A percentile compares a stretch with the other conserved stretches of the same genome.
phyloP scores from a whole-genome alignment of 2,888 invertebrate species.

The Meloe dianella region DNA sequence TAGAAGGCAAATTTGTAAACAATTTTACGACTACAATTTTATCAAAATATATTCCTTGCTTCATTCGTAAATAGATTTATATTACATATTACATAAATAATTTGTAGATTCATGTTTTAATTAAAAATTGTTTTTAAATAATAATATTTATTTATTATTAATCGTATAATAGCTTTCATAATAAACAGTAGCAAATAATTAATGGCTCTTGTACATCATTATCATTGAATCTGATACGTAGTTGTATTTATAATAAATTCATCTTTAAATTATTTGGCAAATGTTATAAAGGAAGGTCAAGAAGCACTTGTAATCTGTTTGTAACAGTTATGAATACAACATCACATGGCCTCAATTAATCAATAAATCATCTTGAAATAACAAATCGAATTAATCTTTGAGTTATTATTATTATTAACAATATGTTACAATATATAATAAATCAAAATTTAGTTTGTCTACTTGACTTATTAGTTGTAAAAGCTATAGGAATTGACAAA shows the following conservation, averaged over 20 bases:
- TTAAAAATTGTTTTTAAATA: not conserved
- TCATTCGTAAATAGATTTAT: too few relatives aligned
- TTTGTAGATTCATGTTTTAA: not conserved
- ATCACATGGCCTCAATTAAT: not conserved
- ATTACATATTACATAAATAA: not conserved
- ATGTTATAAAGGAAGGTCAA: conserved; percentile 3
- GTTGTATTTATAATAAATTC: not conserved
- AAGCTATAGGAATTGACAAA: too few relatives aligned
- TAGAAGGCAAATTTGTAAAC: not conserved
- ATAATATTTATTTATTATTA: not conserved
- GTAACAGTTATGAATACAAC: not conserved
- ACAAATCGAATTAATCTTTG: not conserved
- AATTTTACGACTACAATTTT: not conserved
- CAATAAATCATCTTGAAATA: not conserved
- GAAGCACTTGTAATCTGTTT: not conserved
- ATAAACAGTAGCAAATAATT: conserved; percentile 4
- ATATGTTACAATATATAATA: not conserved
- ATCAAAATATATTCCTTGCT: too few relatives aligned
- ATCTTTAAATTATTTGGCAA: conserved; percentile 1
- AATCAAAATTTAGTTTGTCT: not conserved
- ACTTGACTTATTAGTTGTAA: not conserved
- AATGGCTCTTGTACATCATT: not conserved
- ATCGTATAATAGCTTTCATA: not conserved
- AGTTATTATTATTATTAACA: not conserved
- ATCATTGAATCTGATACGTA: not conserved